Conservation (phyloP, 2,113 vertebrate species). For the Megaptera novaeangliae region DNA sequence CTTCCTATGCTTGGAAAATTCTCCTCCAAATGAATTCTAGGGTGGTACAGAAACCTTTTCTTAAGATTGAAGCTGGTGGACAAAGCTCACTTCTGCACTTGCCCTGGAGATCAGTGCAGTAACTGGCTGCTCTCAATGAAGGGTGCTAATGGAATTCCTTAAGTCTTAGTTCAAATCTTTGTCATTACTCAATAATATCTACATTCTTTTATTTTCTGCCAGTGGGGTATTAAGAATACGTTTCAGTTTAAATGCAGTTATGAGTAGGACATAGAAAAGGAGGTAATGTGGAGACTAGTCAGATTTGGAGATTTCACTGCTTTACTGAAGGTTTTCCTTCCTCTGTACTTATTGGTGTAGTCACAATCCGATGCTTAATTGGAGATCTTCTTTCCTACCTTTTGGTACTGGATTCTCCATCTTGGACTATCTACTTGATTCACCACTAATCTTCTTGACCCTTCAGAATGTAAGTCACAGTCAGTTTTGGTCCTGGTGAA, state of each 20-base stretch:
- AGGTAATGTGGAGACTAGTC: background rate
- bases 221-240: background rate
- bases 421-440: background rate
- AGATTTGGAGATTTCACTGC: background rate
- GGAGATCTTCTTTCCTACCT: background rate
- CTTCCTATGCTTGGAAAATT: background rate
- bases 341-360: background rate
- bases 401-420: background rate
- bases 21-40: background rate
- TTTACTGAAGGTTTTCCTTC: background rate
- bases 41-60: background rate
- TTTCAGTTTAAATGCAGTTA: background rate
- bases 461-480: background rate
- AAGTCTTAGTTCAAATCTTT: slow-evolving; percentile 31
- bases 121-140: background rate
- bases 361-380: background rate
- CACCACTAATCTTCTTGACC: background rate
- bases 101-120: background rate
- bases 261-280: background rate
- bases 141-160: background rate
- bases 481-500: background rate
- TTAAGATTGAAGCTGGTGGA: background rate
- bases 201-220: background rate
- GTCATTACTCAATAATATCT: background rate
- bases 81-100: background rate